Evolutionary conservation across 2,888 invertebrate genomes (phyloP).

Genomic region (Plemyria rubiginata): DNA sequence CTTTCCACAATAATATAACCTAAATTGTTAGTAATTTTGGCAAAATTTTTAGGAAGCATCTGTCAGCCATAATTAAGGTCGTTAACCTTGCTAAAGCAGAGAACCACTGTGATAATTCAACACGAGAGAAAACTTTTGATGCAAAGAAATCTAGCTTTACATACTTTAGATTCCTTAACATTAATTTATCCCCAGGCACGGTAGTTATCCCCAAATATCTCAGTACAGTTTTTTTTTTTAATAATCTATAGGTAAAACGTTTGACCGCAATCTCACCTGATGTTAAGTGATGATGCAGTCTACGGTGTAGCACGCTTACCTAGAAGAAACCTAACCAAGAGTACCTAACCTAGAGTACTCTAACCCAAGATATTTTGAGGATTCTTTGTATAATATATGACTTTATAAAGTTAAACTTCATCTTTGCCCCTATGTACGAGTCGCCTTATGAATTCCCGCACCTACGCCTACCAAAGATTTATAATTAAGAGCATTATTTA

Average conservation of each 20-base stretch:
- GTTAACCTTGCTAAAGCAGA: not conserved
- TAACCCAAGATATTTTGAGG: too few relatives aligned
- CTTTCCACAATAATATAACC: not conserved
- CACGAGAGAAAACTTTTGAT: not conserved
- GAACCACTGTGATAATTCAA: not conserved
- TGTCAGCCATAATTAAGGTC: not conserved
- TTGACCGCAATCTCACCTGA: too few relatives aligned
- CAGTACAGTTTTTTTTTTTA: too few relatives aligned
- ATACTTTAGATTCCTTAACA: too few relatives aligned
- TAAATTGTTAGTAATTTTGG: constrained; percentile 3
- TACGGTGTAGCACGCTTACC: too few relatives aligned
- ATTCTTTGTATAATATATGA: too few relatives aligned
- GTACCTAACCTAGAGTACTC: too few relatives aligned
- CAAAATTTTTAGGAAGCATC: not conserved
- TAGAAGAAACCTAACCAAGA: too few relatives aligned
- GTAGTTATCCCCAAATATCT: too few relatives aligned
- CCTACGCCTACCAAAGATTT: not conserved
- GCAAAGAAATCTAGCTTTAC: not conserved
- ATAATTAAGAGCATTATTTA: not conserved
- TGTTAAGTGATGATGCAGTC: too few relatives aligned
- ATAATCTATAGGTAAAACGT: too few relatives aligned
- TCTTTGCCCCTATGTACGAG: not conserved
- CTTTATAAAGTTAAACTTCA: not conserved
- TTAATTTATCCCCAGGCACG: too few relatives aligned
- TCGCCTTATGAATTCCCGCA: not conserved